Percentiles rank a stretch among this genome's conserved stretches.
Conservation (phyloP, 2,797 vertebrate species). For the Epinephelus malabaricus region DNA sequence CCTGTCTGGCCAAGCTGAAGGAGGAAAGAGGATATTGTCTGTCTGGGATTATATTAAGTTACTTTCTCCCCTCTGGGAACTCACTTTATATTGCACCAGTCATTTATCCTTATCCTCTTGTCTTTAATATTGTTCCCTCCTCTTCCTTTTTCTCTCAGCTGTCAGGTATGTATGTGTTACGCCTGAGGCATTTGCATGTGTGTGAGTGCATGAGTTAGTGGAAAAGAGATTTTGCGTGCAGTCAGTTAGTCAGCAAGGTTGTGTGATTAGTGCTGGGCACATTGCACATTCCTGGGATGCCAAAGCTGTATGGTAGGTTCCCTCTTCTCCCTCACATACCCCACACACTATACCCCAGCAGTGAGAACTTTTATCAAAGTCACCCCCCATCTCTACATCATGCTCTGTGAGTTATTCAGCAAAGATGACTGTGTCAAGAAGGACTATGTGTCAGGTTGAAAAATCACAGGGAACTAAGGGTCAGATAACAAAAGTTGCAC, state of each 20-base stretch:
- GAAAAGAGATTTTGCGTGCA: constrained; percentile 7
- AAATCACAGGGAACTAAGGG: not conserved
- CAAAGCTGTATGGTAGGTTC: constrained; percentile 61
- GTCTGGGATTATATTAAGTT: constrained; percentile 26
- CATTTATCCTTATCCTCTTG: not conserved
- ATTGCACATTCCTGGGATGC: constrained; percentile 84
- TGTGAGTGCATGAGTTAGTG: not conserved
- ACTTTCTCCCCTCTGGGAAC: not conserved
- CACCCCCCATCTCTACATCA: constrained; percentile 5
- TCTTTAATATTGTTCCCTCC: not conserved
- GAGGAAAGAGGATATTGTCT: constrained; percentile 41
- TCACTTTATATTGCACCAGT: constrained; percentile 1
- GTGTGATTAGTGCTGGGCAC: constrained; percentile 73
- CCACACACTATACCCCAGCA: not conserved
- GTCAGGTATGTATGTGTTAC: not conserved
- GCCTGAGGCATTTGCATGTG: not conserved
- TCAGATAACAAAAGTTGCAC: not conserved
- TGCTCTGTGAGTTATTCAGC: not conserved
- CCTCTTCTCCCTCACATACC: constrained; percentile 32
- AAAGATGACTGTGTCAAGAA: not conserved
- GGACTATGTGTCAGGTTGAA: not conserved
- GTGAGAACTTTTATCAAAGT: constrained; percentile 16
- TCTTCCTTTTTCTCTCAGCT: not conserved
- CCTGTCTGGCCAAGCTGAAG: not conserved
- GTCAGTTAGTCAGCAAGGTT: constrained; percentile 63